Conservation (phyloP, 2,797 vertebrate genomes). For the Tauraco hartlaubi region DNA sequence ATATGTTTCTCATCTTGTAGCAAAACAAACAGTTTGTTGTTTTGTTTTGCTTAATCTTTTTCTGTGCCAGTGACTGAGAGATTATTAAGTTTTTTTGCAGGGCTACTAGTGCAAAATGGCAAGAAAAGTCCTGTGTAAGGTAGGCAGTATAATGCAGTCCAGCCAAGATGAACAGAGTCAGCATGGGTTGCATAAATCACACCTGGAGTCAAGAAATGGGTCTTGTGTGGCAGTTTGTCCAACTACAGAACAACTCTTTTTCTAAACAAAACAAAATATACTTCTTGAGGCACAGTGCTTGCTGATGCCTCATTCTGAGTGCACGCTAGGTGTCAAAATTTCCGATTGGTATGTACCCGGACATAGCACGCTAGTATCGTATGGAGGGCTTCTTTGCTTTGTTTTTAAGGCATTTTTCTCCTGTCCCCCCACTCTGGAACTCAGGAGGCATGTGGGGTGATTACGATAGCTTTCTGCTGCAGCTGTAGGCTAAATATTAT, state of each 20-base stretch:
- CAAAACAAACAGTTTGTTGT: background rate
- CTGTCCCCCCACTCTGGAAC: background rate
- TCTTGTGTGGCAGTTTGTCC: background rate
- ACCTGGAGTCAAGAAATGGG: background rate
- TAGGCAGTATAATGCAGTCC: background rate
- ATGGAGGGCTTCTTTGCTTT: background rate
- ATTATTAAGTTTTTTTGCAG: background rate
- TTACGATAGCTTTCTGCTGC: background rate
- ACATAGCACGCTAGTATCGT: background rate
- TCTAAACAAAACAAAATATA: background rate
- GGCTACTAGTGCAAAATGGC: background rate
- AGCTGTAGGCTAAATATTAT: background rate
- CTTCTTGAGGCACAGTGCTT: background rate
- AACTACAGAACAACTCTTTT: background rate
- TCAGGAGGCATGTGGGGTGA: background rate
- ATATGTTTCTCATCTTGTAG: background rate
- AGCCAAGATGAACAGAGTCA: background rate
- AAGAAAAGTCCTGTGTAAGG: background rate
- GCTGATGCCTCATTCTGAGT: background rate
- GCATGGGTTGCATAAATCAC: background rate
- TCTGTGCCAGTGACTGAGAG: background rate
- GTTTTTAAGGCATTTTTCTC: background rate
- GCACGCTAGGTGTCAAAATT: background rate
- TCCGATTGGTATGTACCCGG: background rate
- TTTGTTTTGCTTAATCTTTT: background rate